Percentiles rank a stretch among this genome's conserved stretches.
phyloP scores from a whole-genome alignment of 2,113 vertebrate species.

The Silurus asotus region DNA sequence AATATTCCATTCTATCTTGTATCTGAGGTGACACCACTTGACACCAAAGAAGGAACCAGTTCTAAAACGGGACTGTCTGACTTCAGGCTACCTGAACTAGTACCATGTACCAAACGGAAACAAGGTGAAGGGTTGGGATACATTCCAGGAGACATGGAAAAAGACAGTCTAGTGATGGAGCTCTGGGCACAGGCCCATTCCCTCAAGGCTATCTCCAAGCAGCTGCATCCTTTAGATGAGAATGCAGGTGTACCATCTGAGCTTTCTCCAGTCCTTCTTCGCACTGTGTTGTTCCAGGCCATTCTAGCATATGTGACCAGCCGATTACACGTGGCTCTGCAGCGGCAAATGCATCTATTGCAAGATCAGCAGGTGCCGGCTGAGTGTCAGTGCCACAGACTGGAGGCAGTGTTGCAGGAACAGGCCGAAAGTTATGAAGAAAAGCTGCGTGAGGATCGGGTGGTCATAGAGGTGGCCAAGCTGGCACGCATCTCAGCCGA shows the following conservation, averaged over 20 bases:
- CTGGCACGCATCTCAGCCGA: slow-evolving; percentile 71
- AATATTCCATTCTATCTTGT: slow-evolving; percentile 68
- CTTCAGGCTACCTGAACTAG: slow-evolving; percentile 60
- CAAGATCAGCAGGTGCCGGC: slow-evolving; percentile 67
- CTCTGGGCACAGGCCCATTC: slow-evolving; percentile 76
- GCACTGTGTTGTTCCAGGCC: slow-evolving; percentile 79
- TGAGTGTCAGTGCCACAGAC: slow-evolving; percentile 65
- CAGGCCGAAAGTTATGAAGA: slow-evolving; percentile 70
- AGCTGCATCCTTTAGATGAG: slow-evolving; percentile 52
- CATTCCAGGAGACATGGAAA: slow-evolving; percentile 49
- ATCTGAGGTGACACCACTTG: slow-evolving; percentile 66
- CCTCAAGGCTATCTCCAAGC: slow-evolving; percentile 73
- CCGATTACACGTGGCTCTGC: slow-evolving; percentile 73
- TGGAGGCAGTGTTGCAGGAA: slow-evolving; percentile 67
- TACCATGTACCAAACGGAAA: slow-evolving; percentile 57
- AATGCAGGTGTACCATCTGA: slow-evolving; percentile 55
- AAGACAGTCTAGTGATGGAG: slow-evolving; percentile 75
- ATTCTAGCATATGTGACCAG: slow-evolving; percentile 82
- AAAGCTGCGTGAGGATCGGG: slow-evolving; percentile 74
- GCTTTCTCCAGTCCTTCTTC: slow-evolving; percentile 68
- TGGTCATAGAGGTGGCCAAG: slow-evolving; percentile 70
- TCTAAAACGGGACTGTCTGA: slow-evolving; percentile 63
- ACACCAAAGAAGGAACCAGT: slow-evolving; percentile 63
- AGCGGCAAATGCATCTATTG: slow-evolving; percentile 68
- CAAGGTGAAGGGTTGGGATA: slow-evolving; percentile 19